Percentiles rank a stretch among this genome's conserved stretches.
These are phyloP conservation scores for Apotomis betuletana DNA, from an alignment of 2,888 invertebrate genomes.

Conservation along the genomic window DNA sequence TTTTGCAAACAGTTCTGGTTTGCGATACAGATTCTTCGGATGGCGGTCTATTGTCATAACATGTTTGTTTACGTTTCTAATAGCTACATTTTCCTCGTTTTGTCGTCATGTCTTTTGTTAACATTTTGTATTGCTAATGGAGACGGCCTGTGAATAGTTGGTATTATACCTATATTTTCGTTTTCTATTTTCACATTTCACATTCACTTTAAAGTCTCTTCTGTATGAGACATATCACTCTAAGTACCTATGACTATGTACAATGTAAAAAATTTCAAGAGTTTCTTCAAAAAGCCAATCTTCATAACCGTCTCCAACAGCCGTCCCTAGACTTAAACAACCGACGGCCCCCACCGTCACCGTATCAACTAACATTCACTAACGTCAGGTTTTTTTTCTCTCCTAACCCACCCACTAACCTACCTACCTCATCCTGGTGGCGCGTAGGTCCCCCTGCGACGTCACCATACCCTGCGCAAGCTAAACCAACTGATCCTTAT, in stretches of 20 bases:
- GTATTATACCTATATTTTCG: constrained; percentile 50
- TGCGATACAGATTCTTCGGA: constrained; percentile 75
- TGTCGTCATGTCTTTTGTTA: constrained; percentile 63
- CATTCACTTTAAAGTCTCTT: neutral
- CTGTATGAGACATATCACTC: too few relatives aligned
- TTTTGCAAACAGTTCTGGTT: constrained; percentile 79
- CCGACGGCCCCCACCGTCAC: constrained; percentile 31
- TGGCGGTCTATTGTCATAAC: constrained; percentile 81
- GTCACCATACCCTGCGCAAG: constrained; percentile 84
- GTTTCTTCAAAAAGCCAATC: neutral
- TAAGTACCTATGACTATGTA: too few relatives aligned
- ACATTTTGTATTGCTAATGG: constrained; percentile 63
- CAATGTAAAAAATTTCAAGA: too few relatives aligned
- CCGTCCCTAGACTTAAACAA: constrained; percentile 23
- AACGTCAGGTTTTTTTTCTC: constrained; percentile 70
- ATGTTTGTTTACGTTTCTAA: constrained; percentile 80
- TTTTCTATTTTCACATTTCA: neutral
- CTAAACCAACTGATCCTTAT: constrained; percentile 88
- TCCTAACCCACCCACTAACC: constrained; percentile 75
- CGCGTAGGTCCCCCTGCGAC: constrained; percentile 84
- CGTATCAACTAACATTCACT: constrained; percentile 66
- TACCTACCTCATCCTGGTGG: constrained; percentile 77
- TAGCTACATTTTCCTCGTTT: constrained; percentile 73
- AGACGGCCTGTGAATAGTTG: constrained; percentile 46
- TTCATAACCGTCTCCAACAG: constrained; percentile 23